Evolutionary conservation across 2,113 vertebrate species (phyloP).

Genomic region (Pheucticus melanocephalus): DNA sequence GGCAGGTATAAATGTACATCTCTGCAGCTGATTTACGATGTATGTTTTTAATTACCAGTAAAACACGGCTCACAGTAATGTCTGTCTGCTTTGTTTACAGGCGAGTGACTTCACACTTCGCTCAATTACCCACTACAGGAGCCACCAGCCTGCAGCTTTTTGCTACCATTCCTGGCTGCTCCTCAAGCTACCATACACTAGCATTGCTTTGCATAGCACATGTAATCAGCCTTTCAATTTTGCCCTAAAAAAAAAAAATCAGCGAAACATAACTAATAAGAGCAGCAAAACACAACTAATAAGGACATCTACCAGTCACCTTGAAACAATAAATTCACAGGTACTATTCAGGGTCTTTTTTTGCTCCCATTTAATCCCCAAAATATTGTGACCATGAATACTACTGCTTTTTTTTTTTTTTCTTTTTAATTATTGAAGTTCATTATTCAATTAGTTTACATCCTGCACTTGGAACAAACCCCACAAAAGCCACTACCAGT

Average conservation of each 20-base stretch:
- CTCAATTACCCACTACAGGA: background rate
- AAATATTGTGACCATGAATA: background rate
- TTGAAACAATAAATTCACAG: background rate
- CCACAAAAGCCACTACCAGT: background rate
- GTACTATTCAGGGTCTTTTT: background rate
- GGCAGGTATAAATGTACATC: background rate
- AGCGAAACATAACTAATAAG: background rate
- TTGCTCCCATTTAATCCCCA: background rate
- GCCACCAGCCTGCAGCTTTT: background rate
- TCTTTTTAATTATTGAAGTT: background rate
- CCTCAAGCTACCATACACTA: background rate
- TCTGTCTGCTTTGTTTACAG: background rate
- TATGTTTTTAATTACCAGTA: background rate
- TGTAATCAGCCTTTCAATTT: background rate
- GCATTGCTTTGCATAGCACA: background rate
- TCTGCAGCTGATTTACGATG: background rate
- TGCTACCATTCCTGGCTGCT: background rate
- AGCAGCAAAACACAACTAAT: background rate
- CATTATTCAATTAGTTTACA: background rate
- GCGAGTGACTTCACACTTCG: rapidly evolving
- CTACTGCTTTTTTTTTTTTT: background rate
- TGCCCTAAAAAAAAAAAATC: background rate
- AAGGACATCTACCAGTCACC: background rate
- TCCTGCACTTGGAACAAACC: background rate
- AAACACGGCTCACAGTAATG: background rate